A percentile compares a stretch with the other conserved stretches of the same genome.
Conservation (phyloP, 2,888 invertebrate genomes). For the Anodontia alba region DNA sequence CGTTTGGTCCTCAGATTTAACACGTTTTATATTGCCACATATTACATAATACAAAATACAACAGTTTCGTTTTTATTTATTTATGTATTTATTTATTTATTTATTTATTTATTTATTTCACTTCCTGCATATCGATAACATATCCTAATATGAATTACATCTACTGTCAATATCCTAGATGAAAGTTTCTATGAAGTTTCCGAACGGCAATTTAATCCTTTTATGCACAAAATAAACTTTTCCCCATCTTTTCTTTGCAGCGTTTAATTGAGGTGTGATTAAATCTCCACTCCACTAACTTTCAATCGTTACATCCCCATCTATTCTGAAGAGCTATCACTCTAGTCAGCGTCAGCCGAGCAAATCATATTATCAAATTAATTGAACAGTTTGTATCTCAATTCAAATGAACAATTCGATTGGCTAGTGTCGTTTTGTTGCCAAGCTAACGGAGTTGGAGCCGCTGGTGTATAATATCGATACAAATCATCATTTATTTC, state of each 20-base stretch:
- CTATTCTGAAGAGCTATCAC: conserved; percentile 51
- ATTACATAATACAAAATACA: no score
- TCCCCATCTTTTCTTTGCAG: not conserved
- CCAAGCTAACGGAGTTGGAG: conserved; percentile 6
- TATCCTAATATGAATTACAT: no score
- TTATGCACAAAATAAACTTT: conserved; percentile 16
- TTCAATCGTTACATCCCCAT: conserved; percentile 14
- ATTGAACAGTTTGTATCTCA: conserved; percentile 70
- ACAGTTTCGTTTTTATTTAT: no score
- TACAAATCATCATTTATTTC: conserved; percentile 15
- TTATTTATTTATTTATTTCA: no score
- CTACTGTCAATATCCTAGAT: not conserved
- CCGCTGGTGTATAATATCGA: conserved; percentile 14
- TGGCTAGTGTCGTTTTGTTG: conserved; percentile 46
- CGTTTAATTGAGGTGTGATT: conserved; percentile 19
- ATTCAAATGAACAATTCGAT: conserved; percentile 52
- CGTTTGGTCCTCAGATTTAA: no score
- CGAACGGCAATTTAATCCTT: conserved; percentile 1
- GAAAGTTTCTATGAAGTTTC: not conserved
- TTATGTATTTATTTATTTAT: no score
- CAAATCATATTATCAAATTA: conserved; percentile 77
- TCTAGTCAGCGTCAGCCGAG: conserved; percentile 35
- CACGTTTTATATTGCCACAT: no score
- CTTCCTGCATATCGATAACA: no score
- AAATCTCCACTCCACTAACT: conserved; percentile 31